Conservation (phyloP, 1,140 invertebrate genomes). For the Cecropterus lyciades region DNA sequence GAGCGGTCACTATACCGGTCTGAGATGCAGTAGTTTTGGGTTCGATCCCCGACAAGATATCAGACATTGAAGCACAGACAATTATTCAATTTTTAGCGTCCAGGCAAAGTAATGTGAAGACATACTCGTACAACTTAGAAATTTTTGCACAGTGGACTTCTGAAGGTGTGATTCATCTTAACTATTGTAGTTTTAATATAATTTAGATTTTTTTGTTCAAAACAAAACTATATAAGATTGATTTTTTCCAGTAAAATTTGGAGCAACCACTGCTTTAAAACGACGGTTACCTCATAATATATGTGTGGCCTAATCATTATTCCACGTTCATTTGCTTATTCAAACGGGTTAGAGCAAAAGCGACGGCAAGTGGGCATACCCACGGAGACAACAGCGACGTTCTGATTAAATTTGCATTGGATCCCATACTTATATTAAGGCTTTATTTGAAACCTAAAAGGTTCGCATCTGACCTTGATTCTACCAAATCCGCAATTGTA, state of each 20-base stretch:
- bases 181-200: too few species aligned
- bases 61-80: too few species aligned
- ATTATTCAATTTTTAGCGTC: too few species aligned
- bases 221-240: too few species aligned
- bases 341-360: slow-evolving; percentile 21
- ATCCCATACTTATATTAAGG: slow-evolving; percentile 23
- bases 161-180: too few species aligned
- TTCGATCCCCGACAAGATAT: too few species aligned
- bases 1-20: too few species aligned
- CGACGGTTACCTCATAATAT: slow-evolving; percentile 11
- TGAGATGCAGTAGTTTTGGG: too few species aligned
- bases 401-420: slow-evolving; percentile 52
- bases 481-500: slow-evolving; percentile 7
- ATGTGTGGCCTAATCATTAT: slow-evolving; percentile 30
- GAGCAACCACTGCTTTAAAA: slow-evolving; percentile 4
- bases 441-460: slow-evolving; percentile 4
- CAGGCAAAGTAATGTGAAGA: too few species aligned
- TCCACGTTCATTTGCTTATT: slow-evolving; percentile 35
- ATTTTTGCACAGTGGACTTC: too few species aligned
- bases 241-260: not conserved
- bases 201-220: too few species aligned
- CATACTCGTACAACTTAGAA: too few species aligned
- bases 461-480: not conserved
- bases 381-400: slow-evolving; percentile 25
- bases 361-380: slow-evolving; percentile 14